Base-by-base conservation (phyloP, 2,113 vertebrate genomes). In the Odontesthes bonariensis region DNA sequence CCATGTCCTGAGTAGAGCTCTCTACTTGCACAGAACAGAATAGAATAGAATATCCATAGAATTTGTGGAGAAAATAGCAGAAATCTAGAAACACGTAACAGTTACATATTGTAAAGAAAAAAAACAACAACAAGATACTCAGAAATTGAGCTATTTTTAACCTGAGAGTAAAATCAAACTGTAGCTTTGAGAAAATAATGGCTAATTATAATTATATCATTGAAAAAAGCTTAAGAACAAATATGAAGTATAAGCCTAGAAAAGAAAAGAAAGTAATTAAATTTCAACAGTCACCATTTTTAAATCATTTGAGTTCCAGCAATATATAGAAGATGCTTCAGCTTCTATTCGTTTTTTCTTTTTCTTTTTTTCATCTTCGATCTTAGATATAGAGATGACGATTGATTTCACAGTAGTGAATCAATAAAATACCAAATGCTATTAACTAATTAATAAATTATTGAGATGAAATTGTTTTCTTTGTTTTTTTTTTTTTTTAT, bases 331-430 rank as follows among this genome's bases (percentile, higher is more conserved):
- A 27, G 9, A 14, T 44, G 3, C 13, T 44, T 14, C 1, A 68
- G 11, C 22, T 23, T 40, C 13, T 22, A 60, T 27, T 27, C 1
- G 27, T 27, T 27, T 27, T 27, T 27, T 27, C 27, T 27, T 27
- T 27, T 27, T 27, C 10, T 38, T 38, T 38, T 38, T 38, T 38
- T 38, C 35, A 38, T 8, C 6, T 38, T 8, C 35, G 10, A 8
- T 38, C 2, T 38, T 10, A 38, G 35, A 10, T 38, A 35, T 7
- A 38, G 33, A 47, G 4, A 5, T 6, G 5, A 56, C 60, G 33
- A 8, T 44, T 51, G n/a, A 33, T 64, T 2, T 60, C n/a, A 33
- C 40, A 23, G 12, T 52, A 31, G 32, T 57, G 12, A 74, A 77
- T 73, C 42, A 16, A 67, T 57, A 56, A 66, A 69, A 49, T 19